Percentiles rank a stretch among this genome's conserved stretches.
Evolutionary conservation across 2,113 vertebrate species (phyloP).

Genomic region (Harpagus bidentatus): DNA sequence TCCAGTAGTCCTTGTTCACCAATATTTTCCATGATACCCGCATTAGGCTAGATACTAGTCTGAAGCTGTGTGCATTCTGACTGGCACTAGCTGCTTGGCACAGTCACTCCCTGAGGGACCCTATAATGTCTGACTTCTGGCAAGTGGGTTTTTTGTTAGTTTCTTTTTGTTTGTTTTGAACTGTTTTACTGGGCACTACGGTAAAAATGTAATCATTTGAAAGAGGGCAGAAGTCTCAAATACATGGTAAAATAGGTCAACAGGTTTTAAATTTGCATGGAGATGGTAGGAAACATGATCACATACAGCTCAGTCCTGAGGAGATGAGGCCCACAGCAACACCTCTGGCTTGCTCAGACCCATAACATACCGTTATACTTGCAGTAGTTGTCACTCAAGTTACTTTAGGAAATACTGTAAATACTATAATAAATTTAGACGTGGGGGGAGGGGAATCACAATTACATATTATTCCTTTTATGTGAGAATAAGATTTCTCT

Average conservation of each 20-base stretch:
- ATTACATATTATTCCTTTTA: background rate
- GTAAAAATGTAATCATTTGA: background rate
- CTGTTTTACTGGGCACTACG: background rate
- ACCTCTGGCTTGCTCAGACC: background rate
- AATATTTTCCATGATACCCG: rapidly evolving
- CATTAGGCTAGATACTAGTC: background rate
- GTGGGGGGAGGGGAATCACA: background rate
- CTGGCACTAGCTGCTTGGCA: background rate
- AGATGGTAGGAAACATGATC: background rate
- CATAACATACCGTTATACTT: background rate
- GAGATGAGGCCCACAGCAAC: background rate
- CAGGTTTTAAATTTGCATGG: background rate
- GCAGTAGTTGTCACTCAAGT: background rate
- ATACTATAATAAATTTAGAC: background rate
- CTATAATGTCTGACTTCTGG: background rate
- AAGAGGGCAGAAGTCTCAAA: background rate
- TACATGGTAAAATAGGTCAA: background rate
- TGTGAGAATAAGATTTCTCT: background rate
- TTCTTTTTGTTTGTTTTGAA: background rate
- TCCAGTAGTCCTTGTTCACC: background rate
- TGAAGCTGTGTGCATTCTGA: background rate
- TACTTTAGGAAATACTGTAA: background rate
- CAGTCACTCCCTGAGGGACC: background rate
- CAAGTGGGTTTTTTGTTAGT: background rate
- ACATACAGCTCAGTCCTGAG: background rate